These are phyloP conservation scores for Periphyllus acericola DNA, from an alignment of 2,888 invertebrate species.

Conservation along the genomic window DNA sequence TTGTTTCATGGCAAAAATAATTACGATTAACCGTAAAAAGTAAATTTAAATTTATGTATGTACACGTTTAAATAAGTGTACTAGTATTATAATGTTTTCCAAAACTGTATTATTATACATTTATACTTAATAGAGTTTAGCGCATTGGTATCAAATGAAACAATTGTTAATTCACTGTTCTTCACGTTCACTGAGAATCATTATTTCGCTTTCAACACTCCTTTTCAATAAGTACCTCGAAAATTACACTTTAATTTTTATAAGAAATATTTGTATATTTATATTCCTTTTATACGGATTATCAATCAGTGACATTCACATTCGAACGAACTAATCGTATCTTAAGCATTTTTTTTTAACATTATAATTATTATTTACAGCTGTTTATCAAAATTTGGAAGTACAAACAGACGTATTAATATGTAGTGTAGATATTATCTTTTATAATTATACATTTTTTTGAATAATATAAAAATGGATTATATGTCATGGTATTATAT, in stretches of 20 bases:
- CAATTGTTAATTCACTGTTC: no score
- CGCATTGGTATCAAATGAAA: no score
- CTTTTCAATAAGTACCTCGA: not conserved
- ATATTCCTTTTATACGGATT: not conserved
- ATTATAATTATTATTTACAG: not conserved
- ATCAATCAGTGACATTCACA: not conserved
- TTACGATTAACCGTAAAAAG: no score
- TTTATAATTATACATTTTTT: not conserved
- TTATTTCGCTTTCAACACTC: no score
- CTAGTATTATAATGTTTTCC: no score
- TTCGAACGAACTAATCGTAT: not conserved
- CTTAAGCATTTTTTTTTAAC: not conserved
- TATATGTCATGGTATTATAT: conserved; percentile 35
- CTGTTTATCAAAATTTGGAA: conserved; percentile 6
- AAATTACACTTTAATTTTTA: not conserved
- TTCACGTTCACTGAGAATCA: no score
- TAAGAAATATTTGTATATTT: not conserved
- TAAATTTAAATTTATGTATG: no score
- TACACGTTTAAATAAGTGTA: no score
- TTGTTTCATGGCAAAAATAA: not conserved
- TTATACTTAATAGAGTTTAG: no score
- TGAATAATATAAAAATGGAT: conserved; percentile 32
- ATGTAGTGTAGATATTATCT: conserved; percentile 16
- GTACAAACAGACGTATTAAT: not conserved
- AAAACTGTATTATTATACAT: no score